Evolutionary conservation across 1,140 invertebrate genomes (phyloP), one percentile per base, ranked within the genome.

Genomic region (Diachasma alloeum): DNA sequence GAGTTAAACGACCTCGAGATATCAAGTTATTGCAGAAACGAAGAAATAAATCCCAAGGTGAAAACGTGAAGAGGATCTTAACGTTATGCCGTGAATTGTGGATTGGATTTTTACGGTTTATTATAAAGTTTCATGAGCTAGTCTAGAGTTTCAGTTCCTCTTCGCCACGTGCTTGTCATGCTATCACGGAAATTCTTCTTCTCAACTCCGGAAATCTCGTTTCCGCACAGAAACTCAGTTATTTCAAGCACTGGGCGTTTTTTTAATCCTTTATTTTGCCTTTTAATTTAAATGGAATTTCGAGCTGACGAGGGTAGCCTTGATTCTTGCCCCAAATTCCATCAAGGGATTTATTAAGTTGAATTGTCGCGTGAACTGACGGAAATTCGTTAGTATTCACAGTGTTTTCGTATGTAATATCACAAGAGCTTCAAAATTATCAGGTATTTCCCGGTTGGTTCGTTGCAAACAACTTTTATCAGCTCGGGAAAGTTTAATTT

Each of bases 201-300:
- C 74, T 63, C 70, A 72, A 72, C 48, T 42, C 76, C 77, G 77
- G 77, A 78, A 78, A 75, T 72, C 48, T 70, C 48, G 69, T 72
- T 78, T 78, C 77, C 77, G 67, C 67, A 70, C 59, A 11, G 59
- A 63, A 63, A 63, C 22, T 63, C 59, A 63, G 53, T 63, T 63
- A 63, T 63, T 63, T 63, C 22, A 53, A 17, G 24, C 15, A 31
- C 71, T 59, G 13, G 31, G 31, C 31, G 3, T 59, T 36, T 17
- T 72, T 72, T 72, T 72, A 53, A 56, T 19, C n/a, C 36, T 63
- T 24, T 59, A 56, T 17, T 31, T 44, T 13, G 59, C 3, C 24
- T 63, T 63, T 63, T 63, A 63, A 63, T 63, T 63, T 63, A 11
- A 63, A 63, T 63, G 24, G 59, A 63, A 63, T 59, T 59, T 59